Conservation (phyloP, 2,797 vertebrate genomes). For the Picus viridis region DNA sequence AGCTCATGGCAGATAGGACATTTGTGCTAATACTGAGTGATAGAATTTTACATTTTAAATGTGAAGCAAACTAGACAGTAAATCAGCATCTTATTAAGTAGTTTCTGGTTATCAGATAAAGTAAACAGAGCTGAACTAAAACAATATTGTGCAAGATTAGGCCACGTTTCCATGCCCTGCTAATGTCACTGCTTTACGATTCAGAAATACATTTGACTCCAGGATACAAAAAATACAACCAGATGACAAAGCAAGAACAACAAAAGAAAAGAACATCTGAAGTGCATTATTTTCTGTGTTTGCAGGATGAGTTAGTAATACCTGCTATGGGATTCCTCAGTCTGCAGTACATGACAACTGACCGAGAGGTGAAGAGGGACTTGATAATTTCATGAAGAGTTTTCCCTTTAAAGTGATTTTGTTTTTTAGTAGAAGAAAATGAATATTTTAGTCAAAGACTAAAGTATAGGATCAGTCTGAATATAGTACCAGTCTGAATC, state of each 20-base stretch:
- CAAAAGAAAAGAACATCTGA: slow-evolving; percentile 19
- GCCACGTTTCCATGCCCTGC: slow-evolving; percentile 48
- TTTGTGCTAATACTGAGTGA: slow-evolving; percentile 59
- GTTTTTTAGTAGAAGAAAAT: background rate
- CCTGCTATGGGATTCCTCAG: background rate
- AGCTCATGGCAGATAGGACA: slow-evolving; percentile 74
- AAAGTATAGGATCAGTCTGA: background rate
- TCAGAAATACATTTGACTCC: background rate
- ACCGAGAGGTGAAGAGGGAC: background rate
- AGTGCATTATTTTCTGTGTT: background rate
- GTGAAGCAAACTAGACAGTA: slow-evolving; percentile 65
- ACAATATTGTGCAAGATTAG: slow-evolving; percentile 29
- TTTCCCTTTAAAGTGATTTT: background rate
- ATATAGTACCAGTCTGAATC: background rate
- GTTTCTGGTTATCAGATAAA: slow-evolving; percentile 71
- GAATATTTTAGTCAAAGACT: background rate
- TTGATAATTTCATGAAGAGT: background rate
- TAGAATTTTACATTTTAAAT: slow-evolving; percentile 69
- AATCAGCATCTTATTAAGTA: slow-evolving; percentile 63
- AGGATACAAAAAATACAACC: slow-evolving; percentile 31
- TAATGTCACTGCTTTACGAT: slow-evolving; percentile 26
- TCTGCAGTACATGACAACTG: background rate
- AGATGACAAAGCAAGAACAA: background rate
- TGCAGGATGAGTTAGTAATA: background rate
- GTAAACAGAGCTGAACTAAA: slow-evolving; percentile 52